phyloP scores from a whole-genome alignment of 2,797 vertebrate genomes.

The Leuciscus waleckii region DNA sequence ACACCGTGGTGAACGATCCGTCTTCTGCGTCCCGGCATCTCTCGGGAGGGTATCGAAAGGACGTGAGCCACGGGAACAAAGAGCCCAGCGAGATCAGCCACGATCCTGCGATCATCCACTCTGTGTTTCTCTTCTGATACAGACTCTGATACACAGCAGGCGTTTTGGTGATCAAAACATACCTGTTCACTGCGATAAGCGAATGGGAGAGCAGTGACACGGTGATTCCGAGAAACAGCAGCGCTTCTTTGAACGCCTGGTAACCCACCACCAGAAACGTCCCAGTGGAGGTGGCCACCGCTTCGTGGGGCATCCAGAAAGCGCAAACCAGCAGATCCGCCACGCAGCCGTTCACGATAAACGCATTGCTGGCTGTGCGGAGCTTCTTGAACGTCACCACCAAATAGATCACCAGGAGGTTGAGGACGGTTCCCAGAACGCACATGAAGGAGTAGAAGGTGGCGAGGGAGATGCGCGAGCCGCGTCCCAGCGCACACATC shows the following conservation, averaged over 20 bases:
- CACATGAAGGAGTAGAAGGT: slow-evolving; percentile 81
- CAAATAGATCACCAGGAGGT: slow-evolving; percentile 85
- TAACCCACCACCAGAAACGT: slow-evolving; percentile 61
- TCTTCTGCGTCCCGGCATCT: slow-evolving; percentile 44
- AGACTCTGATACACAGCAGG: slow-evolving; percentile 85
- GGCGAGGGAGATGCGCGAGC: slow-evolving; percentile 79
- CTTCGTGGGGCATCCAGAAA: slow-evolving; percentile 90
- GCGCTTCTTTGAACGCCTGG: slow-evolving; percentile 73
- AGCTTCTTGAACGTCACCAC: slow-evolving; percentile 83
- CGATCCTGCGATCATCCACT: slow-evolving; percentile 83
- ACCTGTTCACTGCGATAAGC: slow-evolving; percentile 87
- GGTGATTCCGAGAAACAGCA: slow-evolving; percentile 83
- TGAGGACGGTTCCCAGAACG: slow-evolving; percentile 83
- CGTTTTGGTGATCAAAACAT: slow-evolving; percentile 85
- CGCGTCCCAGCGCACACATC: slow-evolving; percentile 62
- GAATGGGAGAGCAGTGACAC: slow-evolving; percentile 86
- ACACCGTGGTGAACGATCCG: slow-evolving; percentile 36
- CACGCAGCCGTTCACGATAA: slow-evolving; percentile 86
- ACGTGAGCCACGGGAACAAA: slow-evolving; percentile 79
- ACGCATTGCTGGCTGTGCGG: slow-evolving; percentile 87
- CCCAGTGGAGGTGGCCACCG: slow-evolving; percentile 76
- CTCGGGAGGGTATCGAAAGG: slow-evolving; percentile 58
- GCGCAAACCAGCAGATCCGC: slow-evolving; percentile 86
- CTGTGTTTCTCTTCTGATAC: slow-evolving; percentile 82
- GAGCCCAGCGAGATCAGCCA: slow-evolving; percentile 82